Base-by-base conservation (phyloP, 2,113 vertebrate genomes). In the Microtus richardsoni region DNA sequence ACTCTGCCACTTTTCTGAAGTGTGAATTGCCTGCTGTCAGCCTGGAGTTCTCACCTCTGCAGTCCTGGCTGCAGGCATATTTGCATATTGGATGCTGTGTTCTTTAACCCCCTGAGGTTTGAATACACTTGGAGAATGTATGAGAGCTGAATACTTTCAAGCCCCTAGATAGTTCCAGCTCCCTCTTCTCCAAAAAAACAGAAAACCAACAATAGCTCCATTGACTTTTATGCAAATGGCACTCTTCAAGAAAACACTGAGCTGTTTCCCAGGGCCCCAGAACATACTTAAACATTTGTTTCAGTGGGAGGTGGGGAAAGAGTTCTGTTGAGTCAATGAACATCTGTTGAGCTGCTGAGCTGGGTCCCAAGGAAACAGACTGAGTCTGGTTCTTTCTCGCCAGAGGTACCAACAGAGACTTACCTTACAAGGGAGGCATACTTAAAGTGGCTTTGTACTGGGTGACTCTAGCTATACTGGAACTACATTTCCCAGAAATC, bases 211-310 rank as follows among this genome's bases (percentile, higher is more conserved):
- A 97, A 97, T 93, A 96, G 95, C 93, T 91, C 77, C 88, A 95
- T 97, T 97, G 96, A 97, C 96, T 97, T 97, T 97, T 97, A 98
- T 97, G 97, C 96, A 97, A 98, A 97, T 97, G 54, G 36, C 22
- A 96, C 93, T 97, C 91, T 96, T 97, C 83, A 94, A 95, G 95
- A 96, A 97, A 96, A 97, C 92, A 95, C 97, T 97, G 94, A 93
- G 95, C 96, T 93, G 39, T 95, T 98, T 96, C 96, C 96, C 97
- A 97, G 95, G 94, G 94, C 77, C 95, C 93, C 96, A 90, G 92
- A 96, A 97, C 86, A 82, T 79, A 97, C 85, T 96, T 74, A 92
- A 96, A 92, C 96, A 91, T 97, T 97, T 96, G 95, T 97, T 96
- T 96, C 91, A 96, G 91, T 93, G 82, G 97, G 92, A 91, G 92